Conservation (phyloP, 2,888 invertebrate genomes). For the Rhagium mordax region DNA sequence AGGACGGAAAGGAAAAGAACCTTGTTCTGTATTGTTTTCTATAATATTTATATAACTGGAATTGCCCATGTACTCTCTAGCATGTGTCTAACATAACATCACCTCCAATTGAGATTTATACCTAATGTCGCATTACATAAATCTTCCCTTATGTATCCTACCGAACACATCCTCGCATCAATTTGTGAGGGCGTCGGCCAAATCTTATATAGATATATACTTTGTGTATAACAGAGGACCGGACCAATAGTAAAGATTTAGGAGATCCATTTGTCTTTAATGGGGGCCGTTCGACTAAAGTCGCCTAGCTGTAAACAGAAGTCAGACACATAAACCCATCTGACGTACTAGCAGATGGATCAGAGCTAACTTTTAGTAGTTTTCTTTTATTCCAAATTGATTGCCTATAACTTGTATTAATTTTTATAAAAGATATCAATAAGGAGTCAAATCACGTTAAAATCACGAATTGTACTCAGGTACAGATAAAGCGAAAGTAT, state of each 20-base stretch:
- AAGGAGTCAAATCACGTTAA: too few relatives aligned
- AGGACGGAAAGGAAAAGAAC: too few relatives aligned
- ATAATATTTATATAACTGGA: neutral
- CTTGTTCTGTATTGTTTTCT: neutral
- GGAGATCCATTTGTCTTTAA: conserved; percentile 9
- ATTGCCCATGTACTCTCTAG: neutral
- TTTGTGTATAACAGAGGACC: neutral
- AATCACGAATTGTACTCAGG: too few relatives aligned
- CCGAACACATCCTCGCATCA: conserved; percentile 1
- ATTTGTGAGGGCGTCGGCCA: neutral
- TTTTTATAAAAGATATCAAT: too few relatives aligned
- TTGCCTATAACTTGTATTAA: neutral
- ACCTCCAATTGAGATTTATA: conserved; percentile 17
- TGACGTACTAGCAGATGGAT: neutral
- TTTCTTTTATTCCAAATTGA: neutral
- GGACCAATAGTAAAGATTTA: conserved; percentile 8
- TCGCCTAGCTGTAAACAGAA: conserved; percentile 2
- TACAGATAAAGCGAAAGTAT: too few relatives aligned
- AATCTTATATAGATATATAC: conserved; percentile 21
- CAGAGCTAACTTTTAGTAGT: neutral
- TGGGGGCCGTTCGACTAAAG: neutral
- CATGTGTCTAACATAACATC: neutral
- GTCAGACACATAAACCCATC: conserved; percentile 2
- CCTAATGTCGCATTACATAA: conserved; percentile 4
- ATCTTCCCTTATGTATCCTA: conserved; percentile 3